A percentile compares a stretch with the other conserved stretches of the same genome.
These are phyloP conservation scores for Zaprionus inermis DNA, from an alignment of 1,140 invertebrate genomes.

Conservation along the genomic window DNA sequence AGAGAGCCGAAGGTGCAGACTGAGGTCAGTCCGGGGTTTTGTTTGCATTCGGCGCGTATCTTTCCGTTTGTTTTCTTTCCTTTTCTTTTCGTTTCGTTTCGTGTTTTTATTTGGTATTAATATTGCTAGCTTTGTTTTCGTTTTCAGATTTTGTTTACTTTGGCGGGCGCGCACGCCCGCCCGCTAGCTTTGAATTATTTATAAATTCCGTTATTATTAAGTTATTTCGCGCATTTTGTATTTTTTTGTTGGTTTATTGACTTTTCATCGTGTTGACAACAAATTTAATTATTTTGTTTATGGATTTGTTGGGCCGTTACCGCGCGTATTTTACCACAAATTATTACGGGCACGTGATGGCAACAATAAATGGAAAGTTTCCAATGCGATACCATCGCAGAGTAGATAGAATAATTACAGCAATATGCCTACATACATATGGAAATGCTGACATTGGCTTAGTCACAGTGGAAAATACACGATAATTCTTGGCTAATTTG, in stretches of 20 bases:
- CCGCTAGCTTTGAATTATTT: slow-evolving; percentile 46
- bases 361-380: slow-evolving; percentile 5
- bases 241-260: slow-evolving; percentile 26
- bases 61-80: slow-evolving; percentile 13
- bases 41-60: slow-evolving; percentile 39
- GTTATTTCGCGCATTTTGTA: slow-evolving; percentile 20
- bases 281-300: slow-evolving; percentile 52
- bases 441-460: slow-evolving; percentile 12
- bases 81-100: slow-evolving; percentile 23
- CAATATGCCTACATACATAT: not conserved
- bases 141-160: slow-evolving; percentile 64
- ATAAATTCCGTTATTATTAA: slow-evolving; percentile 47
- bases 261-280: slow-evolving; percentile 8
- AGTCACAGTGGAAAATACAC: slow-evolving; percentile 38
- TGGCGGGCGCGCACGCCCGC: slow-evolving; percentile 47
- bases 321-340: not conserved
- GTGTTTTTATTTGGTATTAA: slow-evolving; percentile 7
- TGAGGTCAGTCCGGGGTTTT: slow-evolving; percentile 43
- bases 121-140: slow-evolving; percentile 37
- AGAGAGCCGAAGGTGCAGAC: slow-evolving; percentile 16
- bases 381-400: not conserved
- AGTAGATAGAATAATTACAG: not conserved
- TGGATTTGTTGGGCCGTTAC: slow-evolving; percentile 16
- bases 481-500: slow-evolving; percentile 43
- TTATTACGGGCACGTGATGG: slow-evolving; percentile 18